These are phyloP conservation scores for Dufourea novaeangliae DNA, from an alignment of 1,140 invertebrate genomes.

Conservation along the genomic window DNA sequence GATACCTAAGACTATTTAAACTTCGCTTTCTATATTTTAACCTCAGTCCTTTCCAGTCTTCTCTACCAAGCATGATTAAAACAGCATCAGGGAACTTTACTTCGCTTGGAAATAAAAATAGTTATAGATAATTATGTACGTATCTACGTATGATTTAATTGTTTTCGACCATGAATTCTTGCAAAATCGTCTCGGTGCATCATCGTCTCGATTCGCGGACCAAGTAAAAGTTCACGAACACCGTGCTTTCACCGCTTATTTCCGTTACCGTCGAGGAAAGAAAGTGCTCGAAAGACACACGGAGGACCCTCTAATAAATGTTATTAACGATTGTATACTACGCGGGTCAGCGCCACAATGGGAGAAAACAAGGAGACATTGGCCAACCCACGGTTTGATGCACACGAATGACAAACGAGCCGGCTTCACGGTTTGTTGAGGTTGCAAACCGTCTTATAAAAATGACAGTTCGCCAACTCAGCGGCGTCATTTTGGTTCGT, in stretches of 20 bases:
- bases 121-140: too few species aligned
- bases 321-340: conserved; percentile 57
- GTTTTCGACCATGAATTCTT: background rate
- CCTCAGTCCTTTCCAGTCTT: too few species aligned
- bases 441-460: conserved; percentile 47
- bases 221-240: conserved; percentile 59
- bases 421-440: conserved; percentile 56
- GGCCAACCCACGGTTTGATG: conserved; percentile 46
- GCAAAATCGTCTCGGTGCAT: background rate
- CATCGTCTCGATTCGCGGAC: background rate
- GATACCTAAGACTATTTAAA: too few species aligned
- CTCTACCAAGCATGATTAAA: too few species aligned
- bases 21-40: too few species aligned
- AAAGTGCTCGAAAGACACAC: conserved; percentile 48
- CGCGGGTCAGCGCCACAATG: conserved; percentile 58
- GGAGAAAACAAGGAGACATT: conserved; percentile 65
- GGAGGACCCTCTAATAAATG: conserved; percentile 43
- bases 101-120: too few species aligned
- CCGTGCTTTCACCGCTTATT: conserved; percentile 72
- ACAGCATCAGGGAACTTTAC: too few species aligned
- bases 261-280: conserved; percentile 60
- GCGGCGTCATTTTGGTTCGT: conserved; percentile 27
- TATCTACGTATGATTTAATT: background rate
- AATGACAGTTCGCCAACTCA: conserved; percentile 3
- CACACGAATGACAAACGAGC: conserved; percentile 46